Evolutionary conservation across 2,113 vertebrate species (phyloP).

Genomic region (Cisticola juncidis): DNA sequence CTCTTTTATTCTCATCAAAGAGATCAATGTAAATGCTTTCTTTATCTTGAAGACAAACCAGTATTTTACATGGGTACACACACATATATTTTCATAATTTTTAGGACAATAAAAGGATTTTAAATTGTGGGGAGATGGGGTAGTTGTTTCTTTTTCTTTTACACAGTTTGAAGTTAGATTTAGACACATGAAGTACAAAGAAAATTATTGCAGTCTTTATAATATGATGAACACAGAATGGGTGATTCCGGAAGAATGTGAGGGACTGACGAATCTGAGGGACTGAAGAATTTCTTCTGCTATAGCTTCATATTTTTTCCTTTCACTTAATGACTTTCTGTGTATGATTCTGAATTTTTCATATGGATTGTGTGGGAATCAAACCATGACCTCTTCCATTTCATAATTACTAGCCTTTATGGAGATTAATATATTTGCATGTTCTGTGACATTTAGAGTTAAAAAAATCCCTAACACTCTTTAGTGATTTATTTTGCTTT

Average conservation of each 20-base stretch:
- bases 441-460: not conserved
- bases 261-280: not conserved
- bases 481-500: not conserved
- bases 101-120: not conserved
- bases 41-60: not conserved
- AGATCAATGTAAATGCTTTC: not conserved
- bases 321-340: not conserved
- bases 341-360: not conserved
- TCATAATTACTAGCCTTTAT: not conserved
- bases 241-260: not conserved
- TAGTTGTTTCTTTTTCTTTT: not conserved
- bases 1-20: not conserved
- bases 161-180: not conserved
- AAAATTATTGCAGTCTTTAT: not conserved
- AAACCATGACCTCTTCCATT: not conserved
- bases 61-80: not conserved
- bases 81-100: not conserved
- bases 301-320: not conserved
- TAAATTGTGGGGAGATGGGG: rapidly evolving
- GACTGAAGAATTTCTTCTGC: not conserved
- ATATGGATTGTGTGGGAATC: not conserved
- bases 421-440: not conserved
- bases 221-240: not conserved
- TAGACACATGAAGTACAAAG: not conserved
- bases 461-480: rapidly evolving